phyloP scores from a whole-genome alignment of 2,797 vertebrate genomes.

The Pteropus rufus region DNA sequence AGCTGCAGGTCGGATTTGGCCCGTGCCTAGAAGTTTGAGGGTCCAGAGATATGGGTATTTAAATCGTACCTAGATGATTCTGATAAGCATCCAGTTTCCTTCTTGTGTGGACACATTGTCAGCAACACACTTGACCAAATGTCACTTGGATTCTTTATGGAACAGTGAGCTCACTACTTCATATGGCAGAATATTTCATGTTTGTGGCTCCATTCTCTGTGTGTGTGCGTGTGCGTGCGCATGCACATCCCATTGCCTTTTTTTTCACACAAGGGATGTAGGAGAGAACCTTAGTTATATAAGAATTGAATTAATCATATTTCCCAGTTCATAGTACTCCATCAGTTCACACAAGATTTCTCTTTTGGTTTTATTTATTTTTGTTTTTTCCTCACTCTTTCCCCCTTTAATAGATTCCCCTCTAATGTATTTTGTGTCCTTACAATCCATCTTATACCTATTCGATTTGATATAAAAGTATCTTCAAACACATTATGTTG shows the following conservation, averaged over 20 bases:
- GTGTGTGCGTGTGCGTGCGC: too few relatives aligned
- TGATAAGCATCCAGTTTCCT: too few relatives aligned
- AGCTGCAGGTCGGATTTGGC: background rate
- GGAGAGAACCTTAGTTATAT: background rate
- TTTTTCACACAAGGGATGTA: background rate
- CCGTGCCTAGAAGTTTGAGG: background rate
- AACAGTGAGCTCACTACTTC: background rate
- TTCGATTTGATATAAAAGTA: background rate
- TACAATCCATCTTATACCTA: background rate
- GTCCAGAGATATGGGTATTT: background rate
- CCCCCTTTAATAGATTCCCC: too few relatives aligned
- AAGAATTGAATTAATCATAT: background rate
- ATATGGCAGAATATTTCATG: background rate
- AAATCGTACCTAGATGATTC: background rate
- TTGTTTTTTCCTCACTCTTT: background rate
- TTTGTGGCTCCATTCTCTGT: background rate
- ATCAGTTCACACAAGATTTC: background rate
- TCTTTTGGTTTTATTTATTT: background rate
- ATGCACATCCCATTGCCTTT: background rate
- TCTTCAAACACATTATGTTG: background rate
- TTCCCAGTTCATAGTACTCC: background rate
- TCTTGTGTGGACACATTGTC: background rate
- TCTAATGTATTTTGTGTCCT: background rate
- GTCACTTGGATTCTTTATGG: background rate
- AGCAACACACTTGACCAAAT: background rate